Conservation (phyloP, 1,140 invertebrate species). For the Leptopilina boulardi region DNA sequence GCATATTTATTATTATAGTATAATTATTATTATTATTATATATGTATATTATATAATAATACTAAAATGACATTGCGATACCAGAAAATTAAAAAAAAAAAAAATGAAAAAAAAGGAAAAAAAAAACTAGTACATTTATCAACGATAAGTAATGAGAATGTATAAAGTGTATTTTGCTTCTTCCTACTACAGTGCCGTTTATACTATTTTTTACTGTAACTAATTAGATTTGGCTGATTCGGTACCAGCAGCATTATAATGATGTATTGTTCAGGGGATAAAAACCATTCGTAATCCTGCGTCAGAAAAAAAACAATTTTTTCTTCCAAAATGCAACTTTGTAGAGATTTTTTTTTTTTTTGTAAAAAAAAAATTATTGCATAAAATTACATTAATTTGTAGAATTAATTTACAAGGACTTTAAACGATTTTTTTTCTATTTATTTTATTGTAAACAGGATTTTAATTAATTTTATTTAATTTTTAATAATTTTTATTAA, state of each 20-base stretch:
- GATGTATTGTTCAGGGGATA: slow-evolving; percentile 57
- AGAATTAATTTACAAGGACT: too few species aligned
- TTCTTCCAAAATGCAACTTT: slow-evolving; percentile 48
- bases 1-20: slow-evolving; percentile 13
- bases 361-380: background rate
- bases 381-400: too few species aligned
- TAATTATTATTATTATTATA: too few species aligned
- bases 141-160: slow-evolving; percentile 74
- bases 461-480: too few species aligned
- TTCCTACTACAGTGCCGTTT: slow-evolving; percentile 77
- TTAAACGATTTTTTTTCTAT: too few species aligned
- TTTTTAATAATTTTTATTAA: too few species aligned
- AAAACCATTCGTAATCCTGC: slow-evolving; percentile 57
- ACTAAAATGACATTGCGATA: slow-evolving; percentile 38
- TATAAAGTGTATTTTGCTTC: slow-evolving; percentile 76
- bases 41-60: slow-evolving; percentile 10
- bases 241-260: slow-evolving; percentile 59
- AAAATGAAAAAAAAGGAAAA: slow-evolving; percentile 59
- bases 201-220: slow-evolving; percentile 77
- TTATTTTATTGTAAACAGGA: too few species aligned
- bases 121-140: slow-evolving; percentile 73
- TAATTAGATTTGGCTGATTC: slow-evolving; percentile 66
- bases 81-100: slow-evolving; percentile 56
- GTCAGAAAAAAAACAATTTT: background rate
- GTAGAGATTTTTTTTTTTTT: slow-evolving; percentile 35